Evolutionary conservation across 1,140 invertebrate species (phyloP).

Genomic region (Aricia agestis): DNA sequence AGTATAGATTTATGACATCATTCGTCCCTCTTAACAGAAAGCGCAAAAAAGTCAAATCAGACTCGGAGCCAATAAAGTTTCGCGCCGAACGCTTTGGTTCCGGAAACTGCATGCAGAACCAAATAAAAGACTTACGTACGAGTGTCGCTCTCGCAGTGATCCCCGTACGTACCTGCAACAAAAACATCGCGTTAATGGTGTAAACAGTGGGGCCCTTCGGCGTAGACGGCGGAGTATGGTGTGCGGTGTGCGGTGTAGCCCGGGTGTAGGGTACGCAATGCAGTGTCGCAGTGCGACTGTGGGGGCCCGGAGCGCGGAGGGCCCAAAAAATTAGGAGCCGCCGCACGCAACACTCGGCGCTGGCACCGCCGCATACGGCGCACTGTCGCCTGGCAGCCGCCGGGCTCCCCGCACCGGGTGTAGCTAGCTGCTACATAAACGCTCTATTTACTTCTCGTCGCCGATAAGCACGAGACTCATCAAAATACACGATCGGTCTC

Average conservation of each 20-base stretch:
- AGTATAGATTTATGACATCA: too few species aligned
- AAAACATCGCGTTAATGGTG: neutral
- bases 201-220: neutral
- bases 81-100: neutral
- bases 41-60: neutral
- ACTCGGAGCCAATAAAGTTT: neutral
- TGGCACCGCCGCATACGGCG: neutral
- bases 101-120: neutral
- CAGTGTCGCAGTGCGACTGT: slow-evolving; percentile 31
- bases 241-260: neutral
- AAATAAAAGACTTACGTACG: neutral
- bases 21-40: too few species aligned
- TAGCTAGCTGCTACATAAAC: neutral
- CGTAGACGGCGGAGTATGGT: neutral
- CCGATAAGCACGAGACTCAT: neutral
- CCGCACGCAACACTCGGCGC: neutral
- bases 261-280: slow-evolving; percentile 21
- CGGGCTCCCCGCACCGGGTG: too few species aligned
- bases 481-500: neutral
- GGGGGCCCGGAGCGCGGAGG: slow-evolving; percentile 1
- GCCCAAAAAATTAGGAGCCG: slow-evolving; percentile 8
- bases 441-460: neutral
- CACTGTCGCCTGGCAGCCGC: neutral
- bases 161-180: neutral
- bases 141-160: neutral